phyloP scores from a whole-genome alignment of 1,140 invertebrate genomes.

The Drosophila bifasciata region DNA sequence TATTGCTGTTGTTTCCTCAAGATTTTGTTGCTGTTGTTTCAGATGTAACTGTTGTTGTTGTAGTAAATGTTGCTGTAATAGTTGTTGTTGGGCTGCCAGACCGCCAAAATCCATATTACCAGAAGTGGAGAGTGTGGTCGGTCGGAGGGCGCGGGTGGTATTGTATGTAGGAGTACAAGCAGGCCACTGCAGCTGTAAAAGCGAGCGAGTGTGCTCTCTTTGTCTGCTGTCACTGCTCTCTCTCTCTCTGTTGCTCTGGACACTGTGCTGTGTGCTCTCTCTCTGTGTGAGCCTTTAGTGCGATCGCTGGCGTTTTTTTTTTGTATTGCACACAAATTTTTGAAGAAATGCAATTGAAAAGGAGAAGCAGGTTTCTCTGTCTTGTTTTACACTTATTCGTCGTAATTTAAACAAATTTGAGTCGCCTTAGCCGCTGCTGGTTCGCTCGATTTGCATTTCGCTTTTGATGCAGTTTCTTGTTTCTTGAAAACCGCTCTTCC shows the following conservation, averaged over 20 bases:
- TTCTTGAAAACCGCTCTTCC: conserved; percentile 33
- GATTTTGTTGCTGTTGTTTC: conserved; percentile 58
- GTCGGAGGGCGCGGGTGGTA: conserved; percentile 25
- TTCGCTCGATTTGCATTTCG: conserved; percentile 36
- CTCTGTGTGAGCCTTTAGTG: no score
- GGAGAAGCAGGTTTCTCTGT: no score
- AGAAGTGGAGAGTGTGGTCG: conserved; percentile 18
- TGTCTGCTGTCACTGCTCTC: no score
- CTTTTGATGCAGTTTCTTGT: conserved; percentile 44
- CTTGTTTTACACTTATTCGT: no score
- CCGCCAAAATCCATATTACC: conserved; percentile 79
- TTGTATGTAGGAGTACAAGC: conserved; percentile 28
- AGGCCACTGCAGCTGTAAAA: conserved; percentile 34
- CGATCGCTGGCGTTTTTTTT: no score
- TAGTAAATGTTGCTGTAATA: conserved; percentile 48
- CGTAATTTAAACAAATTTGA: no score
- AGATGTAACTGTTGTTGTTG: conserved; percentile 47
- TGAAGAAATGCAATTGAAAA: no score
- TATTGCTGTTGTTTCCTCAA: conserved; percentile 76
- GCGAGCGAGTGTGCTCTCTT: conserved; percentile 2
- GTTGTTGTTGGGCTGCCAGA: conserved; percentile 73
- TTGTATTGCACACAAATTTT: no score
- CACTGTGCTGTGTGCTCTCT: no score
- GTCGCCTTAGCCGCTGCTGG: conserved; percentile 2
- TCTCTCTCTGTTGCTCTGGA: no score